phyloP scores from a whole-genome alignment of 2,113 vertebrate genomes.

The Lamprotornis superbus region DNA sequence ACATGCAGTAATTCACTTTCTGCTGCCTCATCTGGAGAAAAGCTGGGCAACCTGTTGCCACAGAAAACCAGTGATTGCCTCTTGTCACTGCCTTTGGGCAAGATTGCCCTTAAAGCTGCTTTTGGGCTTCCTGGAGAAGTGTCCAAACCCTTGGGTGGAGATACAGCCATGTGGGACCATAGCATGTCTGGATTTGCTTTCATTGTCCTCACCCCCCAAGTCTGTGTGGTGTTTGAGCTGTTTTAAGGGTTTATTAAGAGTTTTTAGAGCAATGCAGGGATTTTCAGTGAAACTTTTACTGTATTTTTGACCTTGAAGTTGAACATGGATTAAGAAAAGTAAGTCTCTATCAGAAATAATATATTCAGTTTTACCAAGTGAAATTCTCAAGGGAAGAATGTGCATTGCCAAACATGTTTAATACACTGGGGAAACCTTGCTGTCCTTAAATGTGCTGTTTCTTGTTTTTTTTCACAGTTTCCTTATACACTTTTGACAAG shows the following conservation, averaged over 20 bases:
- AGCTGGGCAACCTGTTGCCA: accelerated
- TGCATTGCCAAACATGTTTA: accelerated
- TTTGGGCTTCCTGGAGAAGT: not conserved
- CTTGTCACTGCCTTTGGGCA: not conserved
- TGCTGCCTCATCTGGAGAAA: not conserved
- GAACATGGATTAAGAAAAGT: not conserved
- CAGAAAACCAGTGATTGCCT: not conserved
- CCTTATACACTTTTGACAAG: conserved; percentile 88
- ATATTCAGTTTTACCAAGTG: not conserved
- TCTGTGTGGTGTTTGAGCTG: not conserved
- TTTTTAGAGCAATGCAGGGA: not conserved
- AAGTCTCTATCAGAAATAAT: not conserved
- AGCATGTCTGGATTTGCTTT: not conserved
- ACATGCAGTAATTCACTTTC: not conserved
- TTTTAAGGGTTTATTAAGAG: not conserved
- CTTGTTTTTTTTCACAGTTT: conserved; percentile 64
- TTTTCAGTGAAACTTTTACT: not conserved
- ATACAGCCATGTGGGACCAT: not conserved
- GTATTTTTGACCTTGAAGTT: not conserved
- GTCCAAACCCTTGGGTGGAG: not conserved
- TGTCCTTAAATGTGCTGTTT: not conserved
- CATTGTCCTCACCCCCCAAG: not conserved
- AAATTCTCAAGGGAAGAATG: not conserved
- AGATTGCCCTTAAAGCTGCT: not conserved
- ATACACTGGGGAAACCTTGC: not conserved